Base-by-base conservation (phyloP, 2,113 vertebrate genomes). In the Calidris pygmaea region DNA sequence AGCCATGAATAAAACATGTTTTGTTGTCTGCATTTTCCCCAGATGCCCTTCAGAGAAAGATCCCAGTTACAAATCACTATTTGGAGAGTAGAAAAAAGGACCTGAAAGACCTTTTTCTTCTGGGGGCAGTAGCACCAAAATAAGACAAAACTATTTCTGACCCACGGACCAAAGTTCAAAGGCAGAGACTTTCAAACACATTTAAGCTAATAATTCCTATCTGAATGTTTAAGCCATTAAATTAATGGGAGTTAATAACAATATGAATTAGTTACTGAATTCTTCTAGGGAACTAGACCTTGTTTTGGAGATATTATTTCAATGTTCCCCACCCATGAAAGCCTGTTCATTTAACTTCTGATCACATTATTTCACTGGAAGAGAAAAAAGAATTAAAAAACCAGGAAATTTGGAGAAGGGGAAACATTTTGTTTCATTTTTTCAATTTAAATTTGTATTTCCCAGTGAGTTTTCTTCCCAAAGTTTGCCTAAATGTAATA, bases 1-100 rank as follows among this genome's bases (percentile, higher is more conserved):
- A 41, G 26, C 14, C 73, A 95, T 97, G 90, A 96, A 96, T 96
- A 96, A 96, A 95, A 92, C 80, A 96, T 93, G 30, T 24, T 73
- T 70, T 93, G 12, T 66, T 91, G 48, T 68, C 90, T 85, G 58
- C 60, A 29, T 93, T 94, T 89, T 55, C 93, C 73, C 70, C 63
- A 43, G 15, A 48, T 89, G 72, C 48, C 83, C 83, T 95, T 92
- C 77, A 34, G 56, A 63, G 68, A 50, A 81, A 90, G 68, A 71
- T 59, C 52, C 16, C 29, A 55, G 37, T 77, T 67, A 13, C 52
- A 59, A 60, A 63, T 59, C 72, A 27, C 3, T 7, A 29, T 68
- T 35, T 87, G 41, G 73, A 95, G 37, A 92, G 65, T 23, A 87
- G 41, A 34, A 53, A 81, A 84, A 95, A 67, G 47, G 72, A 80